Evolutionary conservation across 2,888 invertebrate genomes (phyloP).

Genomic region (Mythimna albipuncta): DNA sequence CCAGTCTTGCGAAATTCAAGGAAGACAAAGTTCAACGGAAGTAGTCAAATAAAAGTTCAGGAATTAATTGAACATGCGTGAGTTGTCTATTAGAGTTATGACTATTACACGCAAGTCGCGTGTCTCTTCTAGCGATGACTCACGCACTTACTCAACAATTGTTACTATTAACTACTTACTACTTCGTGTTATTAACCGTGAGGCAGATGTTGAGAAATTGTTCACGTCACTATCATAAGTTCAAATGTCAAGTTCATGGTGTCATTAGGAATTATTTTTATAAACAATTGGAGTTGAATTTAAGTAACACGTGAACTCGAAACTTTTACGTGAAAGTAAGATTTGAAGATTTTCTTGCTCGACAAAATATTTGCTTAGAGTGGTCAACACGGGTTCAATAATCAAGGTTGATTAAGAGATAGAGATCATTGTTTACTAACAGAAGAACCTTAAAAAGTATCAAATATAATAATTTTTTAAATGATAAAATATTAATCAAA

Average conservation of each 20-base stretch:
- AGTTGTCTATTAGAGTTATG: constrained; percentile 25
- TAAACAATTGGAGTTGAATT: background rate
- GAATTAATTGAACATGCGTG: constrained; percentile 38
- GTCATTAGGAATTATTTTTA: background rate
- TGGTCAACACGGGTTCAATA: too few species aligned
- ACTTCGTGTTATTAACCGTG: constrained; percentile 12
- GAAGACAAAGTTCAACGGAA: constrained; percentile 13
- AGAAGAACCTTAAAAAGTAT: too few species aligned
- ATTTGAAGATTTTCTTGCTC: background rate
- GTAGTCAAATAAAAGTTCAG: constrained; percentile 4
- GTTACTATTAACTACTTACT: constrained; percentile 25
- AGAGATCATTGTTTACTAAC: too few species aligned
- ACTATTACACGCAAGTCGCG: constrained; percentile 18
- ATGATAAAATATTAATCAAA: too few species aligned
- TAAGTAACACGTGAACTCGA: background rate
- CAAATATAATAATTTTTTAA: too few species aligned
- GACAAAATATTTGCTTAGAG: background rate
- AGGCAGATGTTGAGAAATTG: constrained; percentile 44
- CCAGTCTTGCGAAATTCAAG: background rate
- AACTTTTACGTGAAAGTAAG: background rate
- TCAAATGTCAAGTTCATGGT: constrained; percentile 50
- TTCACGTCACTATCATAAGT: constrained; percentile 3
- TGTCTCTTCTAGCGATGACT: constrained; percentile 34
- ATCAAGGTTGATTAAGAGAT: too few species aligned
- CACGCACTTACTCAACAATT: constrained; percentile 29